A percentile compares a stretch with the other conserved stretches of the same genome.
Evolutionary conservation across 2,797 vertebrate species (phyloP).

Genomic region (Sebastes vulpes): DNA sequence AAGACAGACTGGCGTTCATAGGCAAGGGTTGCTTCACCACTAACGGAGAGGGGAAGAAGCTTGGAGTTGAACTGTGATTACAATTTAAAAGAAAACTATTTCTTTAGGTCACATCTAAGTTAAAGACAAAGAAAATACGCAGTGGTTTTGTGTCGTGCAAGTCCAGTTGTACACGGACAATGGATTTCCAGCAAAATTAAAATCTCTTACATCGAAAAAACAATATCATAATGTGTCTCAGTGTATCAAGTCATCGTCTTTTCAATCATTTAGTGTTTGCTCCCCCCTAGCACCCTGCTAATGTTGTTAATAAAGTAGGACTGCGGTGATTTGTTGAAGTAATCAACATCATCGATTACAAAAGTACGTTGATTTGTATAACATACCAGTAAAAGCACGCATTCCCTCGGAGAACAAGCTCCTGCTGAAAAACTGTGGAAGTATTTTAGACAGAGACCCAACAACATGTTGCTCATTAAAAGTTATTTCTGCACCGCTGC

Average conservation of each 20-base stretch:
- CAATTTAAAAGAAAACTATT: constrained; percentile 9
- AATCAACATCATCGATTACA: background rate
- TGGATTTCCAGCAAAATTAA: background rate
- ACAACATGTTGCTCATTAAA: background rate
- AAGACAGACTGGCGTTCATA: constrained; percentile 60
- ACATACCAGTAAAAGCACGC: background rate
- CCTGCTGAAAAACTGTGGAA: background rate
- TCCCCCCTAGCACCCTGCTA: background rate
- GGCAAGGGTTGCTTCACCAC: background rate
- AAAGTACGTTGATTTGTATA: background rate
- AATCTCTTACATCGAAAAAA: background rate
- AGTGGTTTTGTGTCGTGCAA: background rate
- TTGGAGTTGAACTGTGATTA: constrained; percentile 14
- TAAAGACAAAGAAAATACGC: background rate
- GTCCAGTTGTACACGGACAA: background rate
- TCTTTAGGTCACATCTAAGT: background rate
- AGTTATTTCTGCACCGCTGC: no score
- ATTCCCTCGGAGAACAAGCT: background rate
- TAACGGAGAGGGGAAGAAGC: constrained; percentile 4
- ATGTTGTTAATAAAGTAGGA: background rate
- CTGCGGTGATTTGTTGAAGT: background rate
- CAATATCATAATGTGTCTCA: background rate
- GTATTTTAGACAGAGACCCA: background rate
- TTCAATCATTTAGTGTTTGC: no score
- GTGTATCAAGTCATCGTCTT: background rate